Base-by-base conservation (phyloP, 2,797 vertebrate genomes). In the Coregonus suidteri region DNA sequence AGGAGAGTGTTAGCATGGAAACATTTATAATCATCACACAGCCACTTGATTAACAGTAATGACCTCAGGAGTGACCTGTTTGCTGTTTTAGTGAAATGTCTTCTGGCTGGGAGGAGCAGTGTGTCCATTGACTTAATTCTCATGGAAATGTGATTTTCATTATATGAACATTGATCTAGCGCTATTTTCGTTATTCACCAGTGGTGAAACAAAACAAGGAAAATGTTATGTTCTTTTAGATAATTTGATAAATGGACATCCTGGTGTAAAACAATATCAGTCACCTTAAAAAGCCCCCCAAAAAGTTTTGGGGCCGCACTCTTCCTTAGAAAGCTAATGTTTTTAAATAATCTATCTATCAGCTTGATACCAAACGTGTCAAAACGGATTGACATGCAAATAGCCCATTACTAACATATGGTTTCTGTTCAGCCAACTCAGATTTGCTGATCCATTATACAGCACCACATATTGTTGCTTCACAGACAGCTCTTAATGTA, bases 31-130 rank as follows among this genome's bases (percentile, higher is more conserved):
- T 30, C 72, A 77, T 78, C 53, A 73, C 34, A 1, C 34, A 71
- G 84, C 84, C 41, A 13, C 71, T 78, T 85, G 77, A 87, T 83
- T 85, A 79, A 70, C 52, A 52, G 71, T 84, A 84, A 83, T 76
- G 75, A 81, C 66, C 71, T 75, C 78, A 74, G 82, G 79, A 86
- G 69, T 71, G 82, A 47, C 74, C 16, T 85, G 85, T 89, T 87
- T 86, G 80, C 52, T 87, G 86, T 82, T 65, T 64, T 69, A 69
- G 78, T 74, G 25, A 77, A 77, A 20, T 47, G 77, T 76, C 69
- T 53, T 64, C 31, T 35, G 13, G 68, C 76, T 67, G 74, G 14
- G 18, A 75, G 59, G 6, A 71, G 13, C n/a, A 52, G 41, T 53
- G 41, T 52, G 70, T 71, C 68, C 51, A 4, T 7, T 47, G 7